Conservation (phyloP, 2,113 vertebrate genomes). For the Polypterus senegalus region DNA sequence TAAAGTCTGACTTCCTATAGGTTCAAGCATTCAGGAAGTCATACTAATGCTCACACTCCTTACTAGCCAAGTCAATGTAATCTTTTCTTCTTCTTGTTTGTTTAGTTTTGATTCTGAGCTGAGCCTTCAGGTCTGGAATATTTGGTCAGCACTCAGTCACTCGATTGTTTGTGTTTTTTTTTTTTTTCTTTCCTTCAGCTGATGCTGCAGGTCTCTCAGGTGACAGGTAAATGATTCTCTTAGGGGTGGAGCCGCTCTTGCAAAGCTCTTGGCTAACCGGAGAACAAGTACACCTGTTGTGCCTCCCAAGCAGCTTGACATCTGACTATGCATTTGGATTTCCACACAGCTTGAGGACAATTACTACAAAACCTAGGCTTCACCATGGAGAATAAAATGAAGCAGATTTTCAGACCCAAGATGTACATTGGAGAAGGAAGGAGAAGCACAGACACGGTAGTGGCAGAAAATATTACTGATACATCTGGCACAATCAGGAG, state of each 20-base stretch:
- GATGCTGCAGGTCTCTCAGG: conserved; percentile 44
- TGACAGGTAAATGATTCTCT: conserved; percentile 50
- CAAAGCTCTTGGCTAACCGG: conserved; percentile 50
- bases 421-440: conserved; percentile 77
- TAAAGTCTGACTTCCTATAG: too few species aligned
- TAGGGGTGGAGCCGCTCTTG: conserved; percentile 57
- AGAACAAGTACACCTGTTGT: conserved; percentile 50
- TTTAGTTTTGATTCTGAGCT: too few species aligned
- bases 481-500: conserved; percentile 63
- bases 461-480: conserved; percentile 37
- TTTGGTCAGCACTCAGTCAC: too few species aligned
- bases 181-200: neutral
- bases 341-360: too few species aligned
- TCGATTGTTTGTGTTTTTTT: too few species aligned
- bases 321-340: neutral
- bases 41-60: too few species aligned
- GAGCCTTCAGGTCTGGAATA: too few species aligned
- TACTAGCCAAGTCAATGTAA: too few species aligned
- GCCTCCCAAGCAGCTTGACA: conserved; percentile 31
- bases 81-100: too few species aligned
- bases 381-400: too few species aligned
- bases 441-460: conserved; percentile 70
- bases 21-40: too few species aligned
- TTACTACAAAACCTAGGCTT: too few species aligned
- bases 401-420: conserved; percentile 45